Evolutionary conservation across 2,113 vertebrate genomes (phyloP).

Genomic region (Corapipo altera): DNA sequence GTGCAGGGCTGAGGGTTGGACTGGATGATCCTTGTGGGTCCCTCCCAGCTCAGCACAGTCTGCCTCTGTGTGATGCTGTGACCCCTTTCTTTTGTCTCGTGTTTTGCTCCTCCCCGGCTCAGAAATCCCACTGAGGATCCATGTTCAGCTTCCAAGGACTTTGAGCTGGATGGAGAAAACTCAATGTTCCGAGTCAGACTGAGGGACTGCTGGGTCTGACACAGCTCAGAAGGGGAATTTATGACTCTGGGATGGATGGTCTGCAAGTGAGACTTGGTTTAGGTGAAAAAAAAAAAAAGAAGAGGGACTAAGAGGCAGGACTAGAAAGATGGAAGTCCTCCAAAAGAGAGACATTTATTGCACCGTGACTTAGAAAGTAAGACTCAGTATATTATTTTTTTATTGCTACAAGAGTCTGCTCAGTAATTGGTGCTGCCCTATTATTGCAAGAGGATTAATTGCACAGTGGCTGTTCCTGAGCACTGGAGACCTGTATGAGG

Average conservation of each 20-base stretch:
- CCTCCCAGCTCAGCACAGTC: too few relatives aligned
- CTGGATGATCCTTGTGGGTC: too few relatives aligned
- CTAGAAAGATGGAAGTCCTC: slow-evolving; percentile 25
- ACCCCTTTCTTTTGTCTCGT: too few relatives aligned
- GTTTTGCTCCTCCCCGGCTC: too few relatives aligned
- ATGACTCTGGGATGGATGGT: not conserved
- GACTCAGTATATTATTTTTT: slow-evolving; percentile 25
- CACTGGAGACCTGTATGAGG: not conserved
- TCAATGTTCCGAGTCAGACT: not conserved
- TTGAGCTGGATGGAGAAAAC: not conserved
- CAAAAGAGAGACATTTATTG: slow-evolving; percentile 23
- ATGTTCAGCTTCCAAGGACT: too few relatives aligned
- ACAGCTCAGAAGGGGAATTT: not conserved
- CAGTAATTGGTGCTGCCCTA: slow-evolving; percentile 44
- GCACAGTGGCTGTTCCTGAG: not conserved
- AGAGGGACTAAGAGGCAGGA: not conserved
- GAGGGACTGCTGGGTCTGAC: not conserved
- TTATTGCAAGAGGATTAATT: slow-evolving; percentile 50
- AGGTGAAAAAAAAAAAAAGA: not conserved
- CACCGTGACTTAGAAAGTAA: not conserved
- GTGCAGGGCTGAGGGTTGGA: too few relatives aligned
- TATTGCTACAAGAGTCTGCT: slow-evolving; percentile 45
- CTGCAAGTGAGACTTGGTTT: not conserved
- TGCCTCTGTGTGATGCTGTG: too few relatives aligned
- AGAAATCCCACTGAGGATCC: too few relatives aligned